Conservation (phyloP, 2,113 vertebrate species). For the Puffinus mauretanicus region DNA sequence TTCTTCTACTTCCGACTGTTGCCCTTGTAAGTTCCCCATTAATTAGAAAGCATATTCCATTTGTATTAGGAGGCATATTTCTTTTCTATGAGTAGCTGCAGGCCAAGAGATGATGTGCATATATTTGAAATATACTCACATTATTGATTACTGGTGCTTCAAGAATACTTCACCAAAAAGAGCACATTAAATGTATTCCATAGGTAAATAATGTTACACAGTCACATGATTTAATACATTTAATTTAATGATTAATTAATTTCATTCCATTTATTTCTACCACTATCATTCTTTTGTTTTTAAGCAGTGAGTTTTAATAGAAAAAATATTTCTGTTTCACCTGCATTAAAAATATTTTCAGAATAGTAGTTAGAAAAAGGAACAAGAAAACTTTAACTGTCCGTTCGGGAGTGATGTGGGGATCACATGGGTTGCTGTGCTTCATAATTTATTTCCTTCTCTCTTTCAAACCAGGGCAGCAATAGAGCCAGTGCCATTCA, state of each 20-base stretch:
- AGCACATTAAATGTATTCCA: constrained; percentile 4
- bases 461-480: background rate
- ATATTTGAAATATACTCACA: background rate
- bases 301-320: background rate
- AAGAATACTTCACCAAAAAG: background rate
- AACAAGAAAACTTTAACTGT: background rate
- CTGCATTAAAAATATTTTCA: background rate
- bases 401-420: fast-evolving
- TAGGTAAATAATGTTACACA: constrained; percentile 36
- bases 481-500: fast-evolving
- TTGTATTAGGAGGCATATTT: background rate
- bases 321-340: background rate
- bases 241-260: constrained; percentile 45
- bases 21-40: background rate
- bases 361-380: background rate
- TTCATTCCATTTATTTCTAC: background rate
- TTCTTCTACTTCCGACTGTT: background rate
- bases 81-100: constrained; percentile 40
- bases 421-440: background rate
- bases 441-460: background rate
- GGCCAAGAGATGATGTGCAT: background rate
- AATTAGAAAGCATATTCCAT: constrained; percentile 12
- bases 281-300: background rate
- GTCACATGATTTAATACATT: background rate
- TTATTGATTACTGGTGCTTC: background rate